These are phyloP conservation scores for Achatina immaculata DNA, from an alignment of 1,140 invertebrate genomes.

Conservation along the genomic window DNA sequence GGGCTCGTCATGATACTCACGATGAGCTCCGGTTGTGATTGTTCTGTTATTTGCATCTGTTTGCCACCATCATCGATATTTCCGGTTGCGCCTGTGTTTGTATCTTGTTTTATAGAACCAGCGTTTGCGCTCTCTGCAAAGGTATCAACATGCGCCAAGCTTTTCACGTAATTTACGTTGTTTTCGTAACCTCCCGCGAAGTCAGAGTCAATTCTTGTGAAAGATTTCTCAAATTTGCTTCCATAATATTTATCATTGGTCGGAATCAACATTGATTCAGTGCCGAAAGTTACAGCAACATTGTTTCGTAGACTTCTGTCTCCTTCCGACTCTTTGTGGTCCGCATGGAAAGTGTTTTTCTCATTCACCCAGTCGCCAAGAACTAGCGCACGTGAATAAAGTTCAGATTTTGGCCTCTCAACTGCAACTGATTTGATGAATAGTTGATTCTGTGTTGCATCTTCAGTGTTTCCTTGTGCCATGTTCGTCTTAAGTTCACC, in stretches of 20 bases:
- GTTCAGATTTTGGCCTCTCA: background rate
- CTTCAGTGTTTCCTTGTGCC: background rate
- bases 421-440: background rate
- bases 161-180: background rate
- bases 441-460: background rate
- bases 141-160: background rate
- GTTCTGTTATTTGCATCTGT: too few relatives aligned
- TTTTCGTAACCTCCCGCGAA: background rate
- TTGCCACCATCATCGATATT: too few relatives aligned
- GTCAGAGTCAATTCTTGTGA: background rate
- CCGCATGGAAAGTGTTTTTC: background rate
- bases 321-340: background rate
- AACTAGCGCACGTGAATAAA: background rate
- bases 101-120: too few relatives aligned
- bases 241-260: background rate
- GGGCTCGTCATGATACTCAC: too few relatives aligned
- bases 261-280: background rate
- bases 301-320: too few relatives aligned
- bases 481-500: background rate
- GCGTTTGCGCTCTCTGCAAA: too few relatives aligned
- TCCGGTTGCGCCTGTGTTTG: too few relatives aligned
- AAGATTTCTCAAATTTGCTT: background rate
- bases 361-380: background rate
- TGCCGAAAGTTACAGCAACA: too few relatives aligned
- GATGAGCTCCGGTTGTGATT: too few relatives aligned